Evolutionary conservation across 1,140 invertebrate genomes (phyloP), one percentile per base, ranked within the genome.

Genomic region (Vollenhovia emeryi): DNA sequence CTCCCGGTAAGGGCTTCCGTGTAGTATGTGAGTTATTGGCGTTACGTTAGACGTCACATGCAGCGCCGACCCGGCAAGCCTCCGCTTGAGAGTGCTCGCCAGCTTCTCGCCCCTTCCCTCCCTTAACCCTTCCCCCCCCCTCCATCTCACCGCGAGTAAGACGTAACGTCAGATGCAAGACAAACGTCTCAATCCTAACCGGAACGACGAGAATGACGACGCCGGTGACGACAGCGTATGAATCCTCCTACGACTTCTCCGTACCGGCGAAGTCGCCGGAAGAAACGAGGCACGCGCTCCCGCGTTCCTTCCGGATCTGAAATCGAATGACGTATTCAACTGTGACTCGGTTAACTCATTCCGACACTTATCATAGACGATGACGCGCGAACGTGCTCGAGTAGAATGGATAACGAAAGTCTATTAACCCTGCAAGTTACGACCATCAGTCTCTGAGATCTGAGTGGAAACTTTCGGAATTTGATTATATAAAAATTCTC

Each of bases 11-110:
- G 59, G 85, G 66, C 66, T 80, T 71, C 83, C 55, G 62, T 68
- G 89, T 71, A 74, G 79, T 85, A 87, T 87, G 84, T 91, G 90
- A 91, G 86, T 91, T 91, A 91, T 91, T 91, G 90, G 90, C 86
- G 88, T 89, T 91, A 86, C 90, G 87, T 91, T 91, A 91, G 62
- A 91, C 89, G 90, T 91, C 90, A 91, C 85, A 86, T 86, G 90
- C 90, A 91, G 88, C 83, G 60, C 59, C 83, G 82, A 79, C 48
- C 85, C 48, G 86, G 89, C 78, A 86, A 88, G 83, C 85, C 87
- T 91, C 40, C 83, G 55, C 71, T 87, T 57, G 85, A 89, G 85
- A 87, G 88, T 86, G 68, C 73, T 84, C 66, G 36, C 59, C 45
- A 13, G 33, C 21, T 73, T 50, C 74, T 40, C 48, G 80, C 66